Evolutionary conservation across 2,113 vertebrate species (phyloP).

Genomic region (Connochaetes taurinus): DNA sequence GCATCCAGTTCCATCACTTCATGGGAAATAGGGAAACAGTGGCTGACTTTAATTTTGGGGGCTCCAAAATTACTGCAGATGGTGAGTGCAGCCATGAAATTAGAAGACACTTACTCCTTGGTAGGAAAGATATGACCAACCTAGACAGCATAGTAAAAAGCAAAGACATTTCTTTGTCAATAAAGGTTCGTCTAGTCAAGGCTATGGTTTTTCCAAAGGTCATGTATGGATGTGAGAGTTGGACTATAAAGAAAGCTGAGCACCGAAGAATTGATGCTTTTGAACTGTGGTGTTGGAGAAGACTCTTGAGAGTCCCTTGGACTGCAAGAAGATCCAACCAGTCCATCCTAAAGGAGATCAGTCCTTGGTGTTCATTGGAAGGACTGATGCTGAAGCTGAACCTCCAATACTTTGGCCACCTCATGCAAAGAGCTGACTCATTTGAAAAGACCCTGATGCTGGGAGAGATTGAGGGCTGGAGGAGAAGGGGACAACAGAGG

Average conservation of each 20-base stretch:
- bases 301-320: not conserved
- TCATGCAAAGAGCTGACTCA: not conserved
- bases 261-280: not conserved
- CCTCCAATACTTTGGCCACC: not conserved
- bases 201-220: not conserved
- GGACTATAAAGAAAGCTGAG: not conserved
- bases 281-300: not conserved
- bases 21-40: not conserved
- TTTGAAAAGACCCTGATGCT: not conserved
- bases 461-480: not conserved
- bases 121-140: not conserved
- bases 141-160: not conserved
- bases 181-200: not conserved
- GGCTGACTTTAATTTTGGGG: not conserved
- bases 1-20: not conserved
- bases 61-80: not conserved
- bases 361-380: not conserved
- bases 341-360: not conserved
- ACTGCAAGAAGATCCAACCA: not conserved
- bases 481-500: not conserved
- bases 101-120: not conserved
- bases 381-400: not conserved
- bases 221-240: not conserved
- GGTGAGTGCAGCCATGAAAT: not conserved
- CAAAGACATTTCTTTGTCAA: not conserved